These are phyloP conservation scores for Ditula angustiorana DNA, from an alignment of 2,888 invertebrate genomes.

Conservation along the genomic window DNA sequence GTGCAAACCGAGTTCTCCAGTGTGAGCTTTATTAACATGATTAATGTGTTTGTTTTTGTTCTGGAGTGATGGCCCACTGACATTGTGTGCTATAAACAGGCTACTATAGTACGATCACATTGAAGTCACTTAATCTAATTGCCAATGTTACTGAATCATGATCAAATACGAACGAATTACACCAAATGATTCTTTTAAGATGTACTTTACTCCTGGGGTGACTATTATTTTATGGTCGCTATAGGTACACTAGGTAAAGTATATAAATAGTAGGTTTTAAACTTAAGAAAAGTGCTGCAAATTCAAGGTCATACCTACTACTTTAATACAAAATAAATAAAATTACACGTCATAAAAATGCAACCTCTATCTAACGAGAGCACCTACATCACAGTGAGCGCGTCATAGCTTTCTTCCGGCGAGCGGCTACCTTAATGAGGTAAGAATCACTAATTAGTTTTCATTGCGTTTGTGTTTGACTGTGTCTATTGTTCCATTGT, in stretches of 20 bases:
- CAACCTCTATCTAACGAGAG: neutral
- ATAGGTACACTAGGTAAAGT: too few species aligned
- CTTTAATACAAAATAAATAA: too few species aligned
- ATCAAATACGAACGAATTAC: too few species aligned
- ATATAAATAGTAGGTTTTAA: too few species aligned
- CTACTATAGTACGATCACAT: constrained; percentile 46
- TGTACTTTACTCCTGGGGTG: too few species aligned
- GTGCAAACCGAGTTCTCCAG: constrained; percentile 32
- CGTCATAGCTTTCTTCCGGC: constrained; percentile 52
- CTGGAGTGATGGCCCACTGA: constrained; percentile 59
- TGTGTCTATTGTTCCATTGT: constrained; percentile 58
- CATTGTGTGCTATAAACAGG: constrained; percentile 52
- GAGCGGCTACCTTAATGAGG: constrained; percentile 56
- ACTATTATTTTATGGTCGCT: too few species aligned
- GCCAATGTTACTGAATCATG: too few species aligned
- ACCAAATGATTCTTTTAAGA: too few species aligned
- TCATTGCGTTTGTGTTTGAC: constrained; percentile 50
- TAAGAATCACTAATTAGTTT: constrained; percentile 58
- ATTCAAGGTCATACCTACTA: too few species aligned
- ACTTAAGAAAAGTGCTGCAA: too few species aligned
- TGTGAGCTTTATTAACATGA: constrained; percentile 47
- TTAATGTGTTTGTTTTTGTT: constrained; percentile 55
- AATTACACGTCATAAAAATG: neutral
- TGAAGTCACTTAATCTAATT: neutral
- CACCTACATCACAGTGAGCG: constrained; percentile 53